phyloP scores from a whole-genome alignment of 1,140 invertebrate genomes.

The Drosophila elegans region DNA sequence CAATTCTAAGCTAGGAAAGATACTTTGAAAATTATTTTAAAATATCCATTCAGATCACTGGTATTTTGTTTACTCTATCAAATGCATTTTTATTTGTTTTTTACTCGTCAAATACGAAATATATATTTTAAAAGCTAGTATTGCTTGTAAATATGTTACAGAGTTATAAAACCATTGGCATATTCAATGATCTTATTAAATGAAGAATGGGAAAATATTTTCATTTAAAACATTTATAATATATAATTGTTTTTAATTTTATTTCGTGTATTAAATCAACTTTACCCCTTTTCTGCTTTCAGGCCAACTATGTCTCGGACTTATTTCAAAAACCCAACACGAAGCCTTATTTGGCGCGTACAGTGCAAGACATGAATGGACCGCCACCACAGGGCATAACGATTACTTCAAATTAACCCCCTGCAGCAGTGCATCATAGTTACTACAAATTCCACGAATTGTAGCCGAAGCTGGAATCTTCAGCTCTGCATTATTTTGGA shows the following conservation, averaged over 20 bases:
- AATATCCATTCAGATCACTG: neutral
- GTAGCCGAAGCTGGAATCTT: slow-evolving; percentile 31
- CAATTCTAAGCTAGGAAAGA: neutral
- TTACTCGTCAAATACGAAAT: too few relatives aligned
- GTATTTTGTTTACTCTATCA: neutral
- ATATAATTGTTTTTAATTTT: too few relatives aligned
- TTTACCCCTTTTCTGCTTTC: slow-evolving; percentile 27
- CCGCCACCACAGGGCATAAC: slow-evolving; percentile 28
- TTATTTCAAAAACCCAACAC: slow-evolving; percentile 53
- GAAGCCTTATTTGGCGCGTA: slow-evolving; percentile 65
- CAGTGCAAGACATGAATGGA: slow-evolving; percentile 62
- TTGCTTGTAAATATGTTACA: too few relatives aligned
- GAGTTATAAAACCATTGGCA: too few relatives aligned
- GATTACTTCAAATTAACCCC: slow-evolving; percentile 56
- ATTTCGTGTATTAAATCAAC: too few relatives aligned
- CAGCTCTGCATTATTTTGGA: slow-evolving; percentile 4
- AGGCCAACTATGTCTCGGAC: slow-evolving; percentile 81
- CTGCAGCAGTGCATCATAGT: slow-evolving; percentile 5
- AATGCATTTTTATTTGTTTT: too few relatives aligned
- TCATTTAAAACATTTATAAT: too few relatives aligned
- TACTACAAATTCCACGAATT: slow-evolving; percentile 71
- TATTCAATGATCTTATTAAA: too few relatives aligned
- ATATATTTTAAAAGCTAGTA: too few relatives aligned
- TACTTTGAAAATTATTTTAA: neutral
- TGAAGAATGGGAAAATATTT: too few relatives aligned